Conservation (phyloP, 2,888 invertebrate genomes). For the Drosophila hamatofila region DNA sequence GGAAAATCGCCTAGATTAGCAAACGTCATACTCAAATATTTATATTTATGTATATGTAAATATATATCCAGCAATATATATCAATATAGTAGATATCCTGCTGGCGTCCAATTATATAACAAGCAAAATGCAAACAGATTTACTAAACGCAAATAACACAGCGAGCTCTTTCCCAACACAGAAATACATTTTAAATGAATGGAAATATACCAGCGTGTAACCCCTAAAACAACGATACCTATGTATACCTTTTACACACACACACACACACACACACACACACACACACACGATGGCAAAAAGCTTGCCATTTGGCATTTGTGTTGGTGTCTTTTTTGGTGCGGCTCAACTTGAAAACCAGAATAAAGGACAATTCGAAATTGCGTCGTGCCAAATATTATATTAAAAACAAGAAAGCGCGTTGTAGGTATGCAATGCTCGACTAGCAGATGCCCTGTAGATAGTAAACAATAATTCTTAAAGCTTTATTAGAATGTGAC, state of each 20-base stretch:
- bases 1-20: not conserved
- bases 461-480: too few species aligned
- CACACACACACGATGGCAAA: not conserved
- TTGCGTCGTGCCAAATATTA: slow-evolving; percentile 73
- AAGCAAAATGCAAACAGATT: slow-evolving; percentile 14
- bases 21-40: not conserved
- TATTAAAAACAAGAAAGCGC: slow-evolving; percentile 42
- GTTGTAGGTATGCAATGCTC: too few species aligned
- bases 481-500: too few species aligned
- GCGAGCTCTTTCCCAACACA: slow-evolving; percentile 12
- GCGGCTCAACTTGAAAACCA: slow-evolving; percentile 40
- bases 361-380: slow-evolving; percentile 66
- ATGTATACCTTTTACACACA: slow-evolving; percentile 17
- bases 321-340: slow-evolving; percentile 43
- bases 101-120: slow-evolving; percentile 48
- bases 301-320: slow-evolving; percentile 52
- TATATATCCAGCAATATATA: not conserved
- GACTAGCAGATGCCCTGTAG: slow-evolving; percentile 32
- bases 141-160: slow-evolving; percentile 16
- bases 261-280: slow-evolving; percentile 23
- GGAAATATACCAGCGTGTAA: slow-evolving; percentile 64
- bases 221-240: slow-evolving; percentile 34
- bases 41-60: not conserved
- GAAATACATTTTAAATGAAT: slow-evolving; percentile 69
- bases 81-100: slow-evolving; percentile 5